Evolutionary conservation across 2,797 vertebrate species (phyloP), one percentile per base, ranked within the genome.

Genomic region (Alosa sapidissima): DNA sequence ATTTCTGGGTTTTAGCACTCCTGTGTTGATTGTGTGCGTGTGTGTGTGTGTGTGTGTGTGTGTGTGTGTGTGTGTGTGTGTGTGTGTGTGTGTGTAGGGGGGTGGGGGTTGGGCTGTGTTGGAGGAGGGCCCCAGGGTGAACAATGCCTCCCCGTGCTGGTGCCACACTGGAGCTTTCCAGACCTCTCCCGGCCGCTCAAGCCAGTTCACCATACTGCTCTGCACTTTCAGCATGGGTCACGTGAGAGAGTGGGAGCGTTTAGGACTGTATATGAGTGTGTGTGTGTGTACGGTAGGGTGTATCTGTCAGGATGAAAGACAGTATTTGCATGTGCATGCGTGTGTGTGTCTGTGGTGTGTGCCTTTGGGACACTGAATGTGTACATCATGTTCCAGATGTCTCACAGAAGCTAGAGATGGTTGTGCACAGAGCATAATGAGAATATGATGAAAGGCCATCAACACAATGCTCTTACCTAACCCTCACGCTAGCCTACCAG

Each of bases 361-460:
- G 68, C 90, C 84, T 86, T n/a, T n/a, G 89, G 90, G 75, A 85
- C 86, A 88, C 91, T 92, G 89, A 91, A 90, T 91, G 78, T 45
- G 72, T 6, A 78, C 72, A 78, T 28, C 36, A 45, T 81, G 86
- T 90, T 90, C 91, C 92, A 94, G 92, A 93, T 93, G 91, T 91
- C 89, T 93, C 85, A 89, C 88, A 88, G 81, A 81, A 87, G 90
- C 92, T 54, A 89, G 90, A 89, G 88, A 91, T 51, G 83, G 85
- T 49, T 82, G 33, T 45, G 33, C 33, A 16, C 36, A n/a, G 62
- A 41, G 41, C 24, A 81, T 85, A 84, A 87, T 84, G 82, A 85
- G 81, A 55, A 51, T 48, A 83, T 11, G 81, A 87, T 85, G 85
- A 82, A 84, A 55, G 81, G 81, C 48, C 52, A 36, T 84, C 81